Evolutionary conservation across 2,888 invertebrate species (phyloP), one percentile per base, ranked within the genome.

Genomic region (Stenodera caucasica): DNA sequence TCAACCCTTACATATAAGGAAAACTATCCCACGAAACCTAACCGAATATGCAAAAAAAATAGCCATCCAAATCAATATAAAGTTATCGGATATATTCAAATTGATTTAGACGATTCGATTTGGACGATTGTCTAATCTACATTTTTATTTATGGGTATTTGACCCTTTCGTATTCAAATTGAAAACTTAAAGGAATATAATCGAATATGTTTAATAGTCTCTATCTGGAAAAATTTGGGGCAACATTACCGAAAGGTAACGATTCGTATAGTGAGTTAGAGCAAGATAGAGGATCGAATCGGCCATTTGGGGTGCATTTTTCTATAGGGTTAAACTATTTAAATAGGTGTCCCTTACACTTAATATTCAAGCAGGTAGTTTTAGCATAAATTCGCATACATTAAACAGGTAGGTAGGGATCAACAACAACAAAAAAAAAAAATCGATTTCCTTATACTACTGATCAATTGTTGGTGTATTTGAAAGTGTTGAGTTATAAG

Each of bases 321-420:
- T 63, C 57, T 60, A 55, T 64, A 69, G 76, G 75, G 75, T 77
- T 75, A 71, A 21, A 74, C 71, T 73, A 75, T 78, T 75, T 74
- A 76, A 76, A 78, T 74, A 72, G 81, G 81, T 80, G 80, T 81
- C 80, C 77, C 76, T 80, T 80, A 79, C 81, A 80, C 80, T 80
- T 80, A 80, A 80, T 80, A 81, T 80, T 76, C 80, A 79, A 79
- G 80, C 81, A 81, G 81, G 81, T 81, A 81, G 77, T 75, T 77
- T 71, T 73, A n/a, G 79, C 77, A 78, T 79, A 79, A 76, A 77
- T 80, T 80, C 78, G 79, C 81, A 80, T 80, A 80, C 72, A 79
- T 80, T 80, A 80, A 74, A 77, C 80, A 81, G 80, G 80, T 80
- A 81, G 80, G 75, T 72, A n/a, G n/a, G n/a, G n/a, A n/a, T n/a